Percentiles rank a stretch among this genome's conserved stretches.
These are phyloP conservation scores for Sylvietta virens DNA, from an alignment of 2,113 vertebrate species.

Conservation along the genomic window DNA sequence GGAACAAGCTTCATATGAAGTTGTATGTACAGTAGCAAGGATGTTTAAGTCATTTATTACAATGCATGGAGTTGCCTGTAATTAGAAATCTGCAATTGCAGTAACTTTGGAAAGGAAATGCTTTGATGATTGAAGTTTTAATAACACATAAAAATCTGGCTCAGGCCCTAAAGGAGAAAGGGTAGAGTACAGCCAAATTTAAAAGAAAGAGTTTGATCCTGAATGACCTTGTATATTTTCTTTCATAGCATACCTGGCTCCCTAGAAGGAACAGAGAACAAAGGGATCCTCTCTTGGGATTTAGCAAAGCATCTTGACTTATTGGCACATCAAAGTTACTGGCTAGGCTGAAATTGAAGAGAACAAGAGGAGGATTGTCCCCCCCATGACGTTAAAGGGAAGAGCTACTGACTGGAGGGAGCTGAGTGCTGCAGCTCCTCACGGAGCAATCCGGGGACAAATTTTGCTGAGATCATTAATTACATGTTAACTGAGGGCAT, in stretches of 20 bases:
- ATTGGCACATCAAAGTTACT: background rate
- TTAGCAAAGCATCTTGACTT: background rate
- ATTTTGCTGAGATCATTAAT: background rate
- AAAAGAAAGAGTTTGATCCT: background rate
- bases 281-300: background rate
- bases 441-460: background rate
- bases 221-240: background rate
- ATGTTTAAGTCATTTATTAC: background rate
- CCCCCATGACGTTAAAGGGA: background rate
- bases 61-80: background rate
- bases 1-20: background rate
- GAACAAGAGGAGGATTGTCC: background rate
- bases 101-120: background rate
- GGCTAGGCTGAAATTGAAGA: background rate
- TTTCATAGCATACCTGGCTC: background rate
- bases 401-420: background rate
- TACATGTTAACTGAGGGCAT: background rate
- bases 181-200: background rate
- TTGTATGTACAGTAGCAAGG: background rate
- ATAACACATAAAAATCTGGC: background rate
- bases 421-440: background rate
- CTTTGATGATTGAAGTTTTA: background rate
- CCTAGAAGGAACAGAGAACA: background rate
- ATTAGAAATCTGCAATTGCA: conserved; percentile 11
- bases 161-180: background rate